Conservation (phyloP, 2,797 vertebrate species). For the Darevskia nairensis region DNA sequence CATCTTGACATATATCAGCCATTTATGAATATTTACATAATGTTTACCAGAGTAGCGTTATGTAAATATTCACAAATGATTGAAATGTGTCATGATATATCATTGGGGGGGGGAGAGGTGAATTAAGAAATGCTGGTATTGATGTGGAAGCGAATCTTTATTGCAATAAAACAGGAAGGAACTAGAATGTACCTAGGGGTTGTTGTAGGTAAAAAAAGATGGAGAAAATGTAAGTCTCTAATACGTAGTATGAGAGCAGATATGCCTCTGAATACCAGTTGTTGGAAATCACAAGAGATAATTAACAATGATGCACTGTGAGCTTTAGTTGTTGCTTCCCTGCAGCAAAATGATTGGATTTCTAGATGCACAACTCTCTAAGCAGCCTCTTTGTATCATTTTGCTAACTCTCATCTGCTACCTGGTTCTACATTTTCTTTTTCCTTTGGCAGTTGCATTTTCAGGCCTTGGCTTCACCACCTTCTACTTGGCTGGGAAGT, state of each 20-base stretch:
- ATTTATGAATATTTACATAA: neutral
- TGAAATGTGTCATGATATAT: too few relatives aligned
- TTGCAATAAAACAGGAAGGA: too few relatives aligned
- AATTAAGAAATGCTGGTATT: too few relatives aligned
- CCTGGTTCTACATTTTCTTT: slow-evolving; percentile 24
- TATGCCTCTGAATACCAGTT: too few relatives aligned
- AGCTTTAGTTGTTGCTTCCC: neutral
- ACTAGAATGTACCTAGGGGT: too few relatives aligned
- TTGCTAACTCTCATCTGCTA: neutral
- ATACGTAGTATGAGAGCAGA: neutral
- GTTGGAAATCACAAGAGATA: too few relatives aligned
- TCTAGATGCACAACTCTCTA: neutral
- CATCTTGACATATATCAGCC: neutral
- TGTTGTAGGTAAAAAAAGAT: too few relatives aligned
- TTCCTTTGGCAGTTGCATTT: slow-evolving; percentile 89
- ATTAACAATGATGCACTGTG: neutral
- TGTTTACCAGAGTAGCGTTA: too few relatives aligned
- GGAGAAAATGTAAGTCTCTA: too few relatives aligned
- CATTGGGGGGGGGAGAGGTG: too few relatives aligned
- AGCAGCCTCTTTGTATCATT: neutral
- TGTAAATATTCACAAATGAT: too few relatives aligned
- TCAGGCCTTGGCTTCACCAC: slow-evolving; percentile 98
- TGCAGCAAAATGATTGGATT: neutral
- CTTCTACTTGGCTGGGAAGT: slow-evolving; percentile 98
- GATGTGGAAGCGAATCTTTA: too few relatives aligned